Base-by-base conservation (phyloP, 2,797 vertebrate genomes). In the Sebastes dallii region DNA sequence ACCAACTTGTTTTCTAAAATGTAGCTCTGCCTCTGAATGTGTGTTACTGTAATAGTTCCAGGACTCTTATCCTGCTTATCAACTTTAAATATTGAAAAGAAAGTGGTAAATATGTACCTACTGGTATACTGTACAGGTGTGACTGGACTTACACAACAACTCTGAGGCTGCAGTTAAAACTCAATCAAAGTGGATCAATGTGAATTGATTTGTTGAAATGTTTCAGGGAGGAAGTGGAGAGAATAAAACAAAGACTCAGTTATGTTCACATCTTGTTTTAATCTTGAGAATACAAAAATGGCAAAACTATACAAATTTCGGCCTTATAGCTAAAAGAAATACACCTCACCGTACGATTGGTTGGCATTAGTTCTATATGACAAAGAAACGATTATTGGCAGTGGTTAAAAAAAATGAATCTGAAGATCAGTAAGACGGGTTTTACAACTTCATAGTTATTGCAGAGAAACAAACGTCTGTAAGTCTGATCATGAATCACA, bases 281-380 rank as follows among this genome's bases (percentile, higher is more conserved):
- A 80, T 89, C 1, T 61, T 39, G 18, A 75, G n/a, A 68, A 72
- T 66, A 83, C 20, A 83, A 85, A 80, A 82, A 81, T 20, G 25
- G 1, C 22, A 72, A 71, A 68, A 42, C 27, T 70, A 60, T 74
- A 81, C 12, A 74, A 13, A 78, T 66, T 58, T 70, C 6, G 30
- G 11, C 14, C 39, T 32, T 36, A 8, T 1, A 60, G 22, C 65
- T 59, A 70, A 52, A 67, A 70, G 10, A 77, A 66, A 77, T 11
- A 66, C 5, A 77, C 1, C 5, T 52, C 29, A 27, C 16, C 18
- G 8, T 72, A 62, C 20, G 60, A 69, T 78, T 73, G 56, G 32
- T 32, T 78, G 29, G 13, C 27, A 36, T 12, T 55, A 6, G 27
- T 20, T 67, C 6, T 4, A 61, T 3, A 5, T 54, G 16, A 46